A percentile compares a stretch with the other conserved stretches of the same genome.
These are phyloP conservation scores for Cremastinae sp. DNA, from an alignment of 2,888 invertebrate species.

Conservation along the genomic window DNA sequence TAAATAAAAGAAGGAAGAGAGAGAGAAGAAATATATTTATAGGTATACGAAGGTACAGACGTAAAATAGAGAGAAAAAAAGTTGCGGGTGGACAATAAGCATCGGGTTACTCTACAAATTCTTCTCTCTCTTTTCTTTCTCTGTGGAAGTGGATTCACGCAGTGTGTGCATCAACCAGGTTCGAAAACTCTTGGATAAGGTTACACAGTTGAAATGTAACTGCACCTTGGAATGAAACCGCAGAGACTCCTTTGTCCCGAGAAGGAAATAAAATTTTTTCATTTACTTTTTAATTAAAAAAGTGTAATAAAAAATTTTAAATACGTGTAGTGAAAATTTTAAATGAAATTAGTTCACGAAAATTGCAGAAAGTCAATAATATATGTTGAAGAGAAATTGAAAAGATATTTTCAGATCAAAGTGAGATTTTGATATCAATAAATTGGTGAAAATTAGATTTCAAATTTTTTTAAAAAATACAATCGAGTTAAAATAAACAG, in stretches of 20 bases:
- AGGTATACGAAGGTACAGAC: conserved; percentile 2
- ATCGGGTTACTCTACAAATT: conserved; percentile 50
- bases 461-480: too few species aligned
- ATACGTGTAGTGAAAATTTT: too few species aligned
- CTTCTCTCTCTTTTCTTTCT: neutral
- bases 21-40: neutral
- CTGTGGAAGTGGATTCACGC: conserved; percentile 28
- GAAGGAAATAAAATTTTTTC: too few species aligned
- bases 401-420: too few species aligned
- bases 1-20: conserved; percentile 7
- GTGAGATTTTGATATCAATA: too few species aligned
- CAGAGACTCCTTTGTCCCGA: neutral
- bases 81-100: conserved; percentile 45
- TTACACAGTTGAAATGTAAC: conserved; percentile 41
- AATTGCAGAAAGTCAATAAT: too few species aligned
- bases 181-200: conserved; percentile 37
- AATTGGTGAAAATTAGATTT: too few species aligned
- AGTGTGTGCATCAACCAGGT: conserved; percentile 34
- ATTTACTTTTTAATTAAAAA: neutral
- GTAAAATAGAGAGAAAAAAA: conserved; percentile 22
- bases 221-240: conserved; percentile 32
- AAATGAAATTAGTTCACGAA: too few species aligned
- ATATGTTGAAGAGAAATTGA: too few species aligned
- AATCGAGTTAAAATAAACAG: too few species aligned
- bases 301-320: too few species aligned